These are phyloP conservation scores for Archips crataeganus DNA, from an alignment of 2,888 invertebrate species.

Conservation along the genomic window DNA sequence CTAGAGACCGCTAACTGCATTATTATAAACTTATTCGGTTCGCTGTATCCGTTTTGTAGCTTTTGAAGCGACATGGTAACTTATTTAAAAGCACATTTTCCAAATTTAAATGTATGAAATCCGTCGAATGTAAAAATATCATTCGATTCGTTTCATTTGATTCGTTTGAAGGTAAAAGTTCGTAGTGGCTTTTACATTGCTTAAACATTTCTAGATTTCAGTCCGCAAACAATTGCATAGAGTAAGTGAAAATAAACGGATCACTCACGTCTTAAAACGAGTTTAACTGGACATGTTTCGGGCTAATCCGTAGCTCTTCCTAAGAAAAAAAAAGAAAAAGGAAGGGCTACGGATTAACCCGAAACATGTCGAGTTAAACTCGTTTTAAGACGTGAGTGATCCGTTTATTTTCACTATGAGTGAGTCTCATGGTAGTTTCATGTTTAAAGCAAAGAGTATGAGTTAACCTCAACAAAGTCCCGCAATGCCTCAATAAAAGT, in stretches of 20 bases:
- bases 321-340: no score
- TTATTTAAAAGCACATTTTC: neutral
- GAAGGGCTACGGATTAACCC: no score
- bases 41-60: neutral
- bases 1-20: slow-evolving; percentile 6
- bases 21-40: slow-evolving; percentile 3
- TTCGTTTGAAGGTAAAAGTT: neutral
- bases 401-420: no score
- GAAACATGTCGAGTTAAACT: no score
- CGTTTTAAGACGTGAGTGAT: no score
- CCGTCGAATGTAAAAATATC: no score
- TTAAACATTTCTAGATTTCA: neutral
- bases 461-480: neutral
- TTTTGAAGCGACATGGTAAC: neutral
- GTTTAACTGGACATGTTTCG: no score
- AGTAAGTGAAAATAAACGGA: no score
- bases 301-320: no score
- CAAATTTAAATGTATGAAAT: neutral
- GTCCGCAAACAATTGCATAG: neutral
- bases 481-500: neutral
- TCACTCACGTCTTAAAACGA: no score
- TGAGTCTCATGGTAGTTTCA: no score
- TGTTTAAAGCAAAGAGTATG: neutral
- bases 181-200: neutral
- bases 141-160: neutral